phyloP scores from a whole-genome alignment of 2,888 invertebrate genomes.

The Ochlodes sylvanus region DNA sequence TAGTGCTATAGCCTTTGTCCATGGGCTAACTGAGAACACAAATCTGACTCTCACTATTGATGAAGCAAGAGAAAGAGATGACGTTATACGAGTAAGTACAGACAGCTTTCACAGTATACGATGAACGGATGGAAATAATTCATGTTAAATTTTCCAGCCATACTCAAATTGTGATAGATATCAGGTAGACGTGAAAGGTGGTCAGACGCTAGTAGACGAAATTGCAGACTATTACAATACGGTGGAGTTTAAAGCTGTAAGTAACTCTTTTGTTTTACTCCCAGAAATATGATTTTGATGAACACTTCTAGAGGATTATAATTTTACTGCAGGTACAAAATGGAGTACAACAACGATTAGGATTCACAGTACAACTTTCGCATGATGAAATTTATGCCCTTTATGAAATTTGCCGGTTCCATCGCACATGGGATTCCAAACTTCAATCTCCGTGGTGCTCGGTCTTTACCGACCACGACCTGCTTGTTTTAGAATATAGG shows the following conservation, averaged over 20 bases:
- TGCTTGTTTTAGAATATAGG: slow-evolving; percentile 89
- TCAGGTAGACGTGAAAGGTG: slow-evolving; percentile 64
- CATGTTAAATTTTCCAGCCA: slow-evolving; percentile 55
- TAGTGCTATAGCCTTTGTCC: slow-evolving; percentile 86
- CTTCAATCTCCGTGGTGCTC: slow-evolving; percentile 90
- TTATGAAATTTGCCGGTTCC: slow-evolving; percentile 92
- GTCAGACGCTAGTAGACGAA: slow-evolving; percentile 53
- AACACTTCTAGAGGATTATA: too few relatives aligned
- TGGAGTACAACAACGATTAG: slow-evolving; percentile 81
- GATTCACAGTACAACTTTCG: slow-evolving; percentile 64
- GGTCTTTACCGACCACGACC: slow-evolving; percentile 87
- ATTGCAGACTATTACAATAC: slow-evolving; percentile 55
- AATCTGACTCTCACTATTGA: slow-evolving; percentile 57
- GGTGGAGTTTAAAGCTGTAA: slow-evolving; percentile 56
- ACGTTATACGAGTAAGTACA: slow-evolving; percentile 65
- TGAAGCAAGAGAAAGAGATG: slow-evolving; percentile 55
- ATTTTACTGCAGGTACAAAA: slow-evolving; percentile 59
- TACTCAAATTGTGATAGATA: slow-evolving; percentile 81
- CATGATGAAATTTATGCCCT: slow-evolving; percentile 83
- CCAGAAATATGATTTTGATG: too few relatives aligned
- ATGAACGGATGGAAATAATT: neutral
- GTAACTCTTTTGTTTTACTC: slow-evolving; percentile 38
- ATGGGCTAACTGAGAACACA: slow-evolving; percentile 73
- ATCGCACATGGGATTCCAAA: slow-evolving; percentile 85
- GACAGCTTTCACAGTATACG: neutral